Evolutionary conservation across 2,888 invertebrate genomes (phyloP), one percentile per base, ranked within the genome.

Genomic region (Platypus cylindrus): DNA sequence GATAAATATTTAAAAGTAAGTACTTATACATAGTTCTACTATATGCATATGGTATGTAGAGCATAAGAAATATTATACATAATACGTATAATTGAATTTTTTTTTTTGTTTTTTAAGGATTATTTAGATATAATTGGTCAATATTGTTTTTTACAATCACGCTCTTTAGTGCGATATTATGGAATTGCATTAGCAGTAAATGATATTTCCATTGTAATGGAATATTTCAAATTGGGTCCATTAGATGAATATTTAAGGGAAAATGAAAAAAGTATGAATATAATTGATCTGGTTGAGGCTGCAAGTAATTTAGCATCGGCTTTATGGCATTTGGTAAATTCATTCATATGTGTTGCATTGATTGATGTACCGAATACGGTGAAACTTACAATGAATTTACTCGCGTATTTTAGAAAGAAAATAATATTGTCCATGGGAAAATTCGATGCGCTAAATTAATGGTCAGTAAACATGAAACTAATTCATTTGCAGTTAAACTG

Each of bases 371-470:
- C n/a, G n/a, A n/a, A n/a, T n/a, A n/a, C n/a, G n/a, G n/a, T n/a
- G n/a, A n/a, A n/a, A n/a, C n/a, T n/a, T n/a, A n/a, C n/a, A n/a
- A n/a, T n/a, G n/a, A n/a, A n/a, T n/a, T n/a, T n/a, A n/a, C n/a
- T n/a, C n/a, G n/a, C n/a, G n/a, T n/a, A n/a, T n/a, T 50, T 12
- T 46, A 77, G 75, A 73, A 78, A 54, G 86, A 87, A 58, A 78
- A 80, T 48, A 73, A 75, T 23, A 72, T 87, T 17, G 77, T 83
- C 32, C 91, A 93, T 64, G 89, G 86, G 9, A 78, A 78, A 53
- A 78, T 93, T 37, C 70, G 90, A 34, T 89, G 89, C 56, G 68
- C 78, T 22, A 81, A 87, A 52, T 62, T 93, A 40, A 65, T 86
- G 51, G 80, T 93, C n/a, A 73, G 78, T 33, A 68, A 71, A 28